Evolutionary conservation across 2,113 vertebrate genomes (phyloP), one percentile per base, ranked within the genome.

Genomic region (Gallinago undulata): DNA sequence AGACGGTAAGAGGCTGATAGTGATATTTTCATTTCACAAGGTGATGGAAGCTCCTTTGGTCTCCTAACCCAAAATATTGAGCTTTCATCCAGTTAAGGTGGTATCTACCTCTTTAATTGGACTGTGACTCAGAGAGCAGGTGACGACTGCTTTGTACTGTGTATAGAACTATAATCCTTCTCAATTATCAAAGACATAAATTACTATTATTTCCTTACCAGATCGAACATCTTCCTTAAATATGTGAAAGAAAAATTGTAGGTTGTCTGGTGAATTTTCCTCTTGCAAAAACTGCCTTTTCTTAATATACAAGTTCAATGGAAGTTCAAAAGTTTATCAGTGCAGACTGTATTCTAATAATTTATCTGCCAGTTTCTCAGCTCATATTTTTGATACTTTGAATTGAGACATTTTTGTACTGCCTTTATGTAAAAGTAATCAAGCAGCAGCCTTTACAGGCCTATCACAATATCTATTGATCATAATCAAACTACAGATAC

Each of bases 121-220:
- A 89, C 85, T 74, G 77, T 98, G 97, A 97, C 97, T 98, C 97
- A 98, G 67, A 93, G 74, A 92, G 76, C 8, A 84, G 94, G 89
- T 97, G 97, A 97, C 5, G 70, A 83, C 93, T 97, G 96, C 83
- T 98, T 93, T 93, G 95, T 95, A 97, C 95, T 96, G 95, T 96
- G 87, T 97, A 84, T 77, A 97, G 97, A 97, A 91, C 97, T 97
- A 97, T 97, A 98, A 96, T 97, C 96, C 95, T 96, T 98, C 97
- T 98, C 97, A 98, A 97, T 98, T 98, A 98, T 98, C 95, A 97
- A 97, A 97, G 96, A 95, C 93, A 98, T 98, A 98, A 98, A 98
- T 98, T 98, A 97, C 97, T 98, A 97, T 98, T 98, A 97, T 98
- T 98, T 98, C 97, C 97, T 97, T 97, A 98, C 95, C 89, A 96